Evolutionary conservation across 1,140 invertebrate genomes (phyloP), one percentile per base, ranked within the genome.

Genomic region (Cepaea nemoralis): DNA sequence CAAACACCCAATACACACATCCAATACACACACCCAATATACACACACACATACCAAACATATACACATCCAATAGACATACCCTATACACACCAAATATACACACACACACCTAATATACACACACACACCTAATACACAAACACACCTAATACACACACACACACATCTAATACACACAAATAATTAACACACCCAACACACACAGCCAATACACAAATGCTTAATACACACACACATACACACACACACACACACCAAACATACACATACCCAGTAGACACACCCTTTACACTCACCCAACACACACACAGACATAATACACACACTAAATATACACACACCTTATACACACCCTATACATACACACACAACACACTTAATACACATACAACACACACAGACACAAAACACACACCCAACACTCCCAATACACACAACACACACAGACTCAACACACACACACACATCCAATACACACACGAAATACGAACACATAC

Each of bases 181-280:
- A 5, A 59, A 6, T 19, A 8, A 45, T 24, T 22, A 5, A 59
- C 5, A 59, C 10, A 59, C 24, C 8, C n/a, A n/a, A 22, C 5
- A 59, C 55, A 59, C 24, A 10, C 55, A 59, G 14, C 14, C 10
- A 59, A 5, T 22, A 5, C 14, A 22, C 5, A 12, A 59, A 5
- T 5, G 12, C 5, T 24, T 24, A 59, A 59, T 59, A 24, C 55
- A 59, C 24, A 59, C 55, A 59, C 24, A 59, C 55, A 59, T 24
- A 59, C 55, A 59, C 24, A 59, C 55, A 59, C 24, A 59, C 55
- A 59, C 24, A 59, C n/a, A 59, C n/a, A 59, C n/a, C n/a, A n/a
- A n/a, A n/a, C n/a, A n/a, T n/a, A n/a, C n/a, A n/a, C n/a, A n/a
- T n/a, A n/a, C n/a, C n/a, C n/a, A n/a, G n/a, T n/a, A n/a, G n/a